Evolutionary conservation across 1,140 invertebrate genomes (phyloP), one percentile per base, ranked within the genome.

Genomic region (Penaeus chinensis): DNA sequence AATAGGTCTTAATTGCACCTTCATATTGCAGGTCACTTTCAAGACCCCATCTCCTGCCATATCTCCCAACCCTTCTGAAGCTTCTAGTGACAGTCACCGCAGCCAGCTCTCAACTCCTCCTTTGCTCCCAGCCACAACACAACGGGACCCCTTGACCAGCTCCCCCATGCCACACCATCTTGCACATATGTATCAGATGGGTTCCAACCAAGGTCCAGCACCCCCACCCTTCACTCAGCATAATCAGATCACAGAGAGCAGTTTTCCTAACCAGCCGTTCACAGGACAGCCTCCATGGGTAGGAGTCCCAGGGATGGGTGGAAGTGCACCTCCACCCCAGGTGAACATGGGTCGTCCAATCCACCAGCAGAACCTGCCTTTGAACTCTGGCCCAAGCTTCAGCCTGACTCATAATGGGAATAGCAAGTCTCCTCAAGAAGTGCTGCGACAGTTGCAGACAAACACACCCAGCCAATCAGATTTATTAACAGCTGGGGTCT

Each of bases 1-100:
- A 47, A 10, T 47, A 47, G 47, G 11, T 47, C 47, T 47, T 47
- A 47, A 47, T 47, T 47, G 11, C 7, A 7, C 47, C 47, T 13
- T 47, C 47, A 47, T 47, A 71, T 90, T 91, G 24, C 90, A 94
- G 93, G 94, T 94, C 32, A 94, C 93, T 89, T 94, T 94, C 90
- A 92, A 93, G 60, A 94, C 93, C 8, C 93, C 94, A 13, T 93
- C 93, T 16, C 93, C 93, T 8, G 93, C 89, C 83, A 88, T 89
- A 37, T 90, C 93, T 42, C 93, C 93, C 11, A 93, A 93, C 76
- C 92, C 92, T 2, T 90, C 91, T 10, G 84, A 90, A 84, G 82
- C 89, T 54, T 87, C 89, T 32, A 85, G 90, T 69, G 86, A 90
- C 87, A 91, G 88, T 76, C 88, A 89, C 76, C 83, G 88, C 66